Conservation (phyloP, 1,140 invertebrate genomes). For the Lepidotrigona ventralis region DNA sequence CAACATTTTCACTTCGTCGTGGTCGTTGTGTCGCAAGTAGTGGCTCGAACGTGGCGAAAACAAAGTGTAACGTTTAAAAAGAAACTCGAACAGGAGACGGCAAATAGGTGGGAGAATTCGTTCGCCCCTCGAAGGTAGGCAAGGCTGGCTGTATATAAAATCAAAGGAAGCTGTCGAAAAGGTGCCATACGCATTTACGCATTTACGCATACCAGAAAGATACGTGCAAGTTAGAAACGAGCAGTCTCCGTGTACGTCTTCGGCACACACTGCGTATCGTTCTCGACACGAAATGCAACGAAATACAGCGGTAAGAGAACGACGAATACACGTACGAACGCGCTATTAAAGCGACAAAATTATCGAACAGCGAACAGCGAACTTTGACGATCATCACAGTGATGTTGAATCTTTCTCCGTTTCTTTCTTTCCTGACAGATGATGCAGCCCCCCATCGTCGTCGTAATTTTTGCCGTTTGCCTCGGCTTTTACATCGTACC, state of each 20-base stretch:
- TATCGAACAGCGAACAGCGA: too few species aligned
- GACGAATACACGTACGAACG: neutral
- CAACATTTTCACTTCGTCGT: neutral
- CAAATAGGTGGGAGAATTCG: constrained; percentile 13
- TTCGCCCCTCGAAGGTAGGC: constrained; percentile 60
- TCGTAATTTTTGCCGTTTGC: constrained; percentile 46
- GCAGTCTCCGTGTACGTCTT: neutral
- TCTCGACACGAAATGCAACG: neutral
- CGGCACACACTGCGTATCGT: too few species aligned
- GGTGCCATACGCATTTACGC: neutral
- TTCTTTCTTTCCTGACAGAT: constrained; percentile 58
- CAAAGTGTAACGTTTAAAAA: neutral
- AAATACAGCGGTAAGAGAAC: neutral
- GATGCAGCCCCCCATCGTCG: constrained; percentile 63
- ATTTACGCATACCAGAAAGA: too few species aligned
- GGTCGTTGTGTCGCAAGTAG: neutral
- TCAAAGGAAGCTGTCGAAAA: constrained; percentile 41
- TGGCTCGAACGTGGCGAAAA: neutral
- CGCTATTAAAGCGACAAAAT: too few species aligned
- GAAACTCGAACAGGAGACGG: neutral
- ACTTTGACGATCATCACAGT: too few species aligned
- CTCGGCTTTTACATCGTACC: constrained; percentile 54
- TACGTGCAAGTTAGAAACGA: neutral
- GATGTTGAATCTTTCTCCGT: neutral
- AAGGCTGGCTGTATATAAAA: constrained; percentile 68